Evolutionary conservation across 2,888 invertebrate genomes (phyloP).

Genomic region (Campopleginae sp.): DNA sequence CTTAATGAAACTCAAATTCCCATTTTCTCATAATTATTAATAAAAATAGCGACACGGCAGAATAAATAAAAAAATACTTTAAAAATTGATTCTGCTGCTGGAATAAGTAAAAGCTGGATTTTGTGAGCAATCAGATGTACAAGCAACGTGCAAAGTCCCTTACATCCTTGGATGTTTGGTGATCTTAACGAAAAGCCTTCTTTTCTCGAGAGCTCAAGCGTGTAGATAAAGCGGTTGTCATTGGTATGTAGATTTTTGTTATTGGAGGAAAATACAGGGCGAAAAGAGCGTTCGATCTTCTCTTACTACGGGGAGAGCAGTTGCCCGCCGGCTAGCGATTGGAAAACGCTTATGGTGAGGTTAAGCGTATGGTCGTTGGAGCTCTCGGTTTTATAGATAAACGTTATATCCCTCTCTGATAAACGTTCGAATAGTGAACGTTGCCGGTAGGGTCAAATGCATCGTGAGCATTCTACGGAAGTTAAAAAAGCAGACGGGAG

Average conservation of each 20-base stretch:
- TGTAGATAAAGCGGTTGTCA: slow-evolving; percentile 50
- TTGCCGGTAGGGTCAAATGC: slow-evolving; percentile 61
- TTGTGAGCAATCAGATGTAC: not conserved
- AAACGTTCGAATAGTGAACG: slow-evolving; percentile 54
- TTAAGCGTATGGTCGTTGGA: slow-evolving; percentile 63
- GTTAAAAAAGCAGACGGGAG: slow-evolving; percentile 7
- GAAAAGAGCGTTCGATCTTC: slow-evolving; percentile 57
- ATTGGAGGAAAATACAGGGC: slow-evolving; percentile 56
- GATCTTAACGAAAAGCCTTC: slow-evolving; percentile 20
- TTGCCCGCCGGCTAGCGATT: slow-evolving; percentile 73
- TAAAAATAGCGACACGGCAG: not conserved
- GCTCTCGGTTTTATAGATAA: slow-evolving; percentile 75
- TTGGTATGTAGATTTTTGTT: slow-evolving; percentile 60
- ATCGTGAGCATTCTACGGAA: slow-evolving; percentile 20
- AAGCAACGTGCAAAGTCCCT: not conserved
- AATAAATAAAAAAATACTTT: no score
- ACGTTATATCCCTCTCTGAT: slow-evolving; percentile 74
- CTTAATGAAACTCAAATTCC: not conserved
- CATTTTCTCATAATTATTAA: not conserved
- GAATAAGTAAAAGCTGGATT: not conserved
- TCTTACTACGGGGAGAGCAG: slow-evolving; percentile 3
- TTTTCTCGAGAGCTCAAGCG: slow-evolving; percentile 29
- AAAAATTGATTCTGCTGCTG: not conserved
- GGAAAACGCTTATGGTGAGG: slow-evolving; percentile 80
- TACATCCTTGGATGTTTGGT: slow-evolving; percentile 4